phyloP scores from a whole-genome alignment of 2,113 vertebrate species.

The Accipiter cooperii region DNA sequence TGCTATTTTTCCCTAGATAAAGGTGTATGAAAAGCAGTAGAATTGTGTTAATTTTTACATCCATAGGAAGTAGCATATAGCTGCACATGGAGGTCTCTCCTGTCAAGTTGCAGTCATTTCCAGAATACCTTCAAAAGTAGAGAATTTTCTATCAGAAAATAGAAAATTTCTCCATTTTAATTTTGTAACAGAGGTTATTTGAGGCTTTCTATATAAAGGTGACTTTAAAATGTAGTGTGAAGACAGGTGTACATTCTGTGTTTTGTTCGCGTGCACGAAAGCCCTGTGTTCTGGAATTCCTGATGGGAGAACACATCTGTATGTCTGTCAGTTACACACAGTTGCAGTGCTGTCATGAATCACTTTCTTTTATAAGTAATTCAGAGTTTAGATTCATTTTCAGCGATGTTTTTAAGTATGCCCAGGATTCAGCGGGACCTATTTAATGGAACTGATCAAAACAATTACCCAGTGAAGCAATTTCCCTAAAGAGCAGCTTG shows the following conservation, averaged over 20 bases:
- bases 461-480: not conserved
- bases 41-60: conserved; percentile 2
- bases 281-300: not conserved
- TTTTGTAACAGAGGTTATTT: not conserved
- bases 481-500: not conserved
- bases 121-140: not conserved
- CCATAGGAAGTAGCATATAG: not conserved
- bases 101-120: not conserved
- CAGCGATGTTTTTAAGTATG: not conserved
- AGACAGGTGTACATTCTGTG: not conserved
- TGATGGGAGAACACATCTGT: not conserved
- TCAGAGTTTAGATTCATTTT: not conserved
- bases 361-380: not conserved
- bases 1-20: not conserved
- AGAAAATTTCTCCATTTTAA: not conserved
- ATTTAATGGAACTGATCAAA: not conserved
- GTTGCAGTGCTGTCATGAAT: not conserved
- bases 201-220: not conserved
- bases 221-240: not conserved
- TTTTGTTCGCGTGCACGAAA: not conserved
- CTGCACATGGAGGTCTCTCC: not conserved
- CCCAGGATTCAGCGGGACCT: not conserved
- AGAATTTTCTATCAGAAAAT: not conserved
- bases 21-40: not conserved
- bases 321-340: not conserved